Evolutionary conservation across 2,797 vertebrate species (phyloP).

Genomic region (Morelia viridis): DNA sequence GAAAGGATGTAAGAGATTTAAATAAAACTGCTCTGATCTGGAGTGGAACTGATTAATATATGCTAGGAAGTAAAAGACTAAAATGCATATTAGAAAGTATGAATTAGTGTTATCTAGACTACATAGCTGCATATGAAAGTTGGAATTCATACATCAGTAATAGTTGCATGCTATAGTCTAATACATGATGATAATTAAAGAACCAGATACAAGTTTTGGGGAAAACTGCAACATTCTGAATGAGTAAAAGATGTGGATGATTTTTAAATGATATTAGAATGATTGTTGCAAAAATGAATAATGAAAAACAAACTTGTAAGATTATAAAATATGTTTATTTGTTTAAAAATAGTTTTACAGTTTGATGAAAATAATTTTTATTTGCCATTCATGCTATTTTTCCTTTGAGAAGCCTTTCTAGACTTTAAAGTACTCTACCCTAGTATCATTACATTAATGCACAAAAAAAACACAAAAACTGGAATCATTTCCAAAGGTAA

Average conservation of each 20-base stretch:
- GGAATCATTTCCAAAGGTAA: background rate
- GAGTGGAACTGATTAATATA: background rate
- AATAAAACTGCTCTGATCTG: background rate
- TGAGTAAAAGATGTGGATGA: background rate
- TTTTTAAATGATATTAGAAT: background rate
- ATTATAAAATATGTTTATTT: constrained; percentile 70
- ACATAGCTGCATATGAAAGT: background rate
- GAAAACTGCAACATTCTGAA: background rate
- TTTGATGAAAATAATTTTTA: constrained; percentile 64
- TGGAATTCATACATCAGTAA: background rate
- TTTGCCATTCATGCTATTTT: background rate
- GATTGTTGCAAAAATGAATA: background rate
- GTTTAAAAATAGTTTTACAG: constrained; percentile 69
- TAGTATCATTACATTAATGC: constrained; percentile 38
- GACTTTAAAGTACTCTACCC: background rate
- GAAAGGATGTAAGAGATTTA: background rate
- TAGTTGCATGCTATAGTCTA: background rate
- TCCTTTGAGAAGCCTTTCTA: background rate
- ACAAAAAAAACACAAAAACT: background rate
- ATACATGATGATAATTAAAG: background rate
- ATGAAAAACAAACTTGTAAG: background rate
- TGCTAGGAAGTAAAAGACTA: background rate
- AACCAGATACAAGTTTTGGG: background rate
- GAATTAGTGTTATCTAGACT: background rate
- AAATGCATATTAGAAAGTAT: background rate